Evolutionary conservation across 1,140 invertebrate species (phyloP).

Genomic region (Trypoxylus dichotomus): DNA sequence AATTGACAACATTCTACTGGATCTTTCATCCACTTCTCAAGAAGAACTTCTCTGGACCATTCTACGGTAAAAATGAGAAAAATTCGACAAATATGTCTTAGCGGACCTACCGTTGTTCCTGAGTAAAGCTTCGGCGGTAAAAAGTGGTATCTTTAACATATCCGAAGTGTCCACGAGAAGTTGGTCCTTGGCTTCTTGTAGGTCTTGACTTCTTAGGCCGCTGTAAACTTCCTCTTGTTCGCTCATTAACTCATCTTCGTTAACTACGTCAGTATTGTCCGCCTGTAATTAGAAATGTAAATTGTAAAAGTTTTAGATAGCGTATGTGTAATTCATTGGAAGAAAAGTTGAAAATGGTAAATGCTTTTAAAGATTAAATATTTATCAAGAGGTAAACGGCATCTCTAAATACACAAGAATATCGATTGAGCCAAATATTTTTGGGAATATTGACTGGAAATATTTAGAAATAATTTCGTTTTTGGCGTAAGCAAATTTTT

Average conservation of each 20-base stretch:
- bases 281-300: constrained; percentile 40
- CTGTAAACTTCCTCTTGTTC: constrained; percentile 63
- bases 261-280: constrained; percentile 53
- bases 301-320: too few species aligned
- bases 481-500: too few species aligned
- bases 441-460: too few species aligned
- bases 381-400: too few species aligned
- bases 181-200: constrained; percentile 77
- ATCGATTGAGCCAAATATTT: too few species aligned
- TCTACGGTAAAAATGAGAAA: constrained; percentile 53
- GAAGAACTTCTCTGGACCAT: constrained; percentile 70
- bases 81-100: not conserved
- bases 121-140: constrained; percentile 72
- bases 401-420: too few species aligned
- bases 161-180: constrained; percentile 74
- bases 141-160: constrained; percentile 73
- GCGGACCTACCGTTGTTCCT: constrained; percentile 64
- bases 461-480: too few species aligned
- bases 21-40: constrained; percentile 74
- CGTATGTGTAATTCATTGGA: too few species aligned
- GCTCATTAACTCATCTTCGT: constrained; percentile 54
- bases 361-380: too few species aligned
- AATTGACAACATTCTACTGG: constrained; percentile 67
- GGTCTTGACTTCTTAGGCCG: constrained; percentile 68
- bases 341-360: too few species aligned